Conservation (phyloP, 2,797 vertebrate genomes). For the Tragopan temminckii region DNA sequence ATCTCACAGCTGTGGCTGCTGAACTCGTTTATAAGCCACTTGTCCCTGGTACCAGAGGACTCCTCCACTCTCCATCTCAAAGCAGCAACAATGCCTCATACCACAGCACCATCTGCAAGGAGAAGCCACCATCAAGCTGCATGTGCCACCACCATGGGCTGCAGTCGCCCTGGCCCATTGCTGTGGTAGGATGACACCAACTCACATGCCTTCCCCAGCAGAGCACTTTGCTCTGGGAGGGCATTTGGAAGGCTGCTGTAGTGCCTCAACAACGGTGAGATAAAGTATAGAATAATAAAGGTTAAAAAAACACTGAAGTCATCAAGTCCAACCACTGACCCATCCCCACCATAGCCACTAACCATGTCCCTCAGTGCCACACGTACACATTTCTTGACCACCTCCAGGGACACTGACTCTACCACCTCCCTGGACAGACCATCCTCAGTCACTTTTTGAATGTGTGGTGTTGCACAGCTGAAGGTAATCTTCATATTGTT, state of each 20-base stretch:
- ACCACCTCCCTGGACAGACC: no score
- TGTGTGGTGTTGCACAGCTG: background rate
- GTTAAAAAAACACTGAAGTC: no score
- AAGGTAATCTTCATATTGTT: background rate
- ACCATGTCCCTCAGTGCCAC: no score
- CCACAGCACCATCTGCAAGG: background rate
- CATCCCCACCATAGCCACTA: background rate
- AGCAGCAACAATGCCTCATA: background rate
- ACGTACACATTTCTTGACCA: no score
- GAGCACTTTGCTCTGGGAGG: background rate
- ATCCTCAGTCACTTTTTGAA: background rate
- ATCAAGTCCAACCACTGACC: no score
- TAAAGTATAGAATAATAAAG: background rate
- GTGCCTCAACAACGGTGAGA: background rate
- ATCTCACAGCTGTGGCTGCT: background rate
- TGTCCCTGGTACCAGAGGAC: background rate
- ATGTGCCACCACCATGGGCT: background rate
- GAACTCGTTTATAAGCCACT: background rate
- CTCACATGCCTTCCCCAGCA: background rate
- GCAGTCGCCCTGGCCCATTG: background rate
- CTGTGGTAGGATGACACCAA: background rate
- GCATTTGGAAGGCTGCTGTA: background rate
- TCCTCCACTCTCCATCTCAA: background rate
- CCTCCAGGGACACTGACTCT: no score
- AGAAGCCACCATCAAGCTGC: background rate